phyloP scores from a whole-genome alignment of 2,797 vertebrate genomes.

The Tadarida brasiliensis region DNA sequence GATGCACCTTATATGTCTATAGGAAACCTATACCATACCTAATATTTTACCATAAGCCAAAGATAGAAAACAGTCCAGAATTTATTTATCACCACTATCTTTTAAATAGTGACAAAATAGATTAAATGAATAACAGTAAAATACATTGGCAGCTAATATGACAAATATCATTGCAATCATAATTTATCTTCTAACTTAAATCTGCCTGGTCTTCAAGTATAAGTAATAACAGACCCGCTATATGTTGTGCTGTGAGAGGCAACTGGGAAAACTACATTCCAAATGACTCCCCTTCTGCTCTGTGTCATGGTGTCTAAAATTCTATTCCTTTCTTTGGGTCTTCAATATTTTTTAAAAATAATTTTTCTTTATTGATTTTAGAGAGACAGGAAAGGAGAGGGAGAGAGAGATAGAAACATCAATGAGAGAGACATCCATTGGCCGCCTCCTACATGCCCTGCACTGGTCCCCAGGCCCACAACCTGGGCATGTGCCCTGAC shows the following conservation, averaged over 20 bases:
- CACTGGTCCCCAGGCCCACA: no score
- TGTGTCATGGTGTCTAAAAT: not conserved
- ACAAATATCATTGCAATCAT: not conserved
- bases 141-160: not conserved
- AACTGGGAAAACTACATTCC: not conserved
- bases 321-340: not conserved
- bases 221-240: not conserved
- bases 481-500: no score
- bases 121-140: not conserved
- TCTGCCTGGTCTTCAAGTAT: not conserved
- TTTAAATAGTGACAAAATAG: not conserved
- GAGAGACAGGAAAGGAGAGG: no score
- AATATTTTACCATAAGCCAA: not conserved
- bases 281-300: not conserved
- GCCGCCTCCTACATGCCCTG: no score
- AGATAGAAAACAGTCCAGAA: not conserved
- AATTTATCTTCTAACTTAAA: not conserved
- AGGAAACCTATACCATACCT: not conserved
- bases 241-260: not conserved
- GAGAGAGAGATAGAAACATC: no score
- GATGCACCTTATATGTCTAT: accelerated
- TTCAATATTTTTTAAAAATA: not conserved
- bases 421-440: no score
- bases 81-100: not conserved
- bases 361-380: no score